Evolutionary conservation across 2,888 invertebrate species (phyloP).

Genomic region (Drymonia ruficornis): DNA sequence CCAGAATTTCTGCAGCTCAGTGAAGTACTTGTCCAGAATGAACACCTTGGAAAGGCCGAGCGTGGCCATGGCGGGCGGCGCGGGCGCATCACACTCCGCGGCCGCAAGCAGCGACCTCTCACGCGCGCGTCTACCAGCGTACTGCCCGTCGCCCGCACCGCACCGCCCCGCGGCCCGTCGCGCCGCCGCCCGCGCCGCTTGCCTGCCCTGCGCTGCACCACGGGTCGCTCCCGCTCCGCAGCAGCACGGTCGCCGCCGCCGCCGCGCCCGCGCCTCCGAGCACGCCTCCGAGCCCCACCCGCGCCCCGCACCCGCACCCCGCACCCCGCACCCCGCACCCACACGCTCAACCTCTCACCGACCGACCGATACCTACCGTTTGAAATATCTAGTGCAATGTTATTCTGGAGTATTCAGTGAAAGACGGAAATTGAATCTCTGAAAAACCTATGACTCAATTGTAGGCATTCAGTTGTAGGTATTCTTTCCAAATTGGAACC

Average conservation of each 20-base stretch:
- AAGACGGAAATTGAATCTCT: slow-evolving; percentile 21
- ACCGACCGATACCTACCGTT: slow-evolving; percentile 45
- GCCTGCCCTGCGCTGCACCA: too few relatives aligned
- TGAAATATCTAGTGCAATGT: slow-evolving; percentile 37
- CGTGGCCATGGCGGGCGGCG: slow-evolving; percentile 92
- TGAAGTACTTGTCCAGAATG: slow-evolving; percentile 98
- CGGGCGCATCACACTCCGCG: slow-evolving; percentile 75
- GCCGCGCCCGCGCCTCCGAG: slow-evolving; percentile 18
- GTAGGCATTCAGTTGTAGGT: too few relatives aligned
- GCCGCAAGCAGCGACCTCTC: slow-evolving; percentile 65
- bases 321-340: slow-evolving; percentile 18
- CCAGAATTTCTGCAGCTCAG: slow-evolving; percentile 98
- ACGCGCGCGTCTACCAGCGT: slow-evolving; percentile 53
- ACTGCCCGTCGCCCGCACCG: slow-evolving; percentile 38
- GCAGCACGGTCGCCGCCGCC: slow-evolving; percentile 66
- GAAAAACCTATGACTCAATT: neutral
- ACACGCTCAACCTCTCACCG: slow-evolving; percentile 22
- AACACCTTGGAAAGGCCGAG: slow-evolving; percentile 98
- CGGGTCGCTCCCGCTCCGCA: slow-evolving; percentile 75
- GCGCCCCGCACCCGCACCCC: slow-evolving; percentile 2
- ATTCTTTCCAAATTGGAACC: too few relatives aligned
- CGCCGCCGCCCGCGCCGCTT: slow-evolving; percentile 21
- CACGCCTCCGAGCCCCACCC: slow-evolving; percentile 5
- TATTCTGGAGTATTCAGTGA: slow-evolving; percentile 25
- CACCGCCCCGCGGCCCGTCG: slow-evolving; percentile 17